phyloP scores from a whole-genome alignment of 2,888 invertebrate species.

The Phorcus lineatus region DNA sequence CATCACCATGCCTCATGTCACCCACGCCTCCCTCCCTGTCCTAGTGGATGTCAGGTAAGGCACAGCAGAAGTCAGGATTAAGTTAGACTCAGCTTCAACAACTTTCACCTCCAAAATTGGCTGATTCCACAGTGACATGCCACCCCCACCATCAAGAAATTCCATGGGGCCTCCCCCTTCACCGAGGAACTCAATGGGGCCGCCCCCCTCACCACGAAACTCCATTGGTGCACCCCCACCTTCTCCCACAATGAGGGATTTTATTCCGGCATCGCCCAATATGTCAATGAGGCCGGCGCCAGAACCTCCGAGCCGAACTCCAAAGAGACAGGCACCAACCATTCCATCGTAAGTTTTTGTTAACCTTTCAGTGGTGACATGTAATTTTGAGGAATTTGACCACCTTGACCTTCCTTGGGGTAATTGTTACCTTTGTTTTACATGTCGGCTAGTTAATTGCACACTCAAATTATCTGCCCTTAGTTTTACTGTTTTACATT shows the following conservation, averaged over 20 bases:
- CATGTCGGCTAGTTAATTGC: no score
- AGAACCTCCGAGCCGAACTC: background rate
- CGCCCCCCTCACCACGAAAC: background rate
- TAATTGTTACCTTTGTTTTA: no score
- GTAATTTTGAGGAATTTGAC: background rate
- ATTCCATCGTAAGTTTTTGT: slow-evolving; percentile 6
- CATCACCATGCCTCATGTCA: no score
- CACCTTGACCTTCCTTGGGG: background rate
- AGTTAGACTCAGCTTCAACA: no score
- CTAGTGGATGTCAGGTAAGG: no score
- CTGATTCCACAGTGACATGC: background rate
- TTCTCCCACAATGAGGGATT: background rate
- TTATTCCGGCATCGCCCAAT: background rate
- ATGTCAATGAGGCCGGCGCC: background rate
- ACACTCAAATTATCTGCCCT: no score
- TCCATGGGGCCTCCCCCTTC: background rate
- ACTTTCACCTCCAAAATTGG: no score
- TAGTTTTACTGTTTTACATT: no score
- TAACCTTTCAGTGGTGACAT: no score
- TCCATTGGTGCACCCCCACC: background rate
- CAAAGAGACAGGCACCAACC: background rate
- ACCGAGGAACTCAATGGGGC: background rate
- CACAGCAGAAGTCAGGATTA: no score
- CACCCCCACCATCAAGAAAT: background rate
- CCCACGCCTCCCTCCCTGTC: no score